phyloP scores from a whole-genome alignment of 2,888 invertebrate species.

The Callimorpha dominula region DNA sequence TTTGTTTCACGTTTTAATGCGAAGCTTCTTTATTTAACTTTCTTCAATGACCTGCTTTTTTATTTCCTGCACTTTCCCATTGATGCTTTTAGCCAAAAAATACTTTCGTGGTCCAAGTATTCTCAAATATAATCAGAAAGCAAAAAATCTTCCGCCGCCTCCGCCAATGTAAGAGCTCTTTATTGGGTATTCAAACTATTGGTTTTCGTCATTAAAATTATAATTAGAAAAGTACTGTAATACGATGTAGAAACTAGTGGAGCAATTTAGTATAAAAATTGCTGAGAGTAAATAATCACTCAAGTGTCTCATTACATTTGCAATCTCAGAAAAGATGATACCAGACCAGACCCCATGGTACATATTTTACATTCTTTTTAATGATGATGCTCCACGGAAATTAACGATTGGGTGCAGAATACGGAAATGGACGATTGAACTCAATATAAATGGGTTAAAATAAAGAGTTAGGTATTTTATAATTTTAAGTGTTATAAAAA shows the following conservation, averaged over 20 bases:
- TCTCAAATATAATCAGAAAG: constrained; percentile 5
- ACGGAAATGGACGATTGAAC: background rate
- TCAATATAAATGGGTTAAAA: background rate
- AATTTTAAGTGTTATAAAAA: too few species aligned
- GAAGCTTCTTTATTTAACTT: constrained; percentile 22
- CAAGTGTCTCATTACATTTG: background rate
- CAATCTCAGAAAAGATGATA: background rate
- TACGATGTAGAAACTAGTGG: background rate
- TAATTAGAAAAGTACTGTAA: constrained; percentile 12
- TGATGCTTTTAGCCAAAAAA: constrained; percentile 9
- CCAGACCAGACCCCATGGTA: background rate
- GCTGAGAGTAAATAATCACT: constrained; percentile 9
- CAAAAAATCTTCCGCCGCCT: background rate
- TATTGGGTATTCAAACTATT: background rate
- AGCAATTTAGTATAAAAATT: background rate
- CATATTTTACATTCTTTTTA: background rate
- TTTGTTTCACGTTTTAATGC: constrained; percentile 7
- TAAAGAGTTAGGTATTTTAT: background rate
- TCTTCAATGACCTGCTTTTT: constrained; percentile 22
- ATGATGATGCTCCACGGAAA: background rate
- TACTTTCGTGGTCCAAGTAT: constrained; percentile 2
- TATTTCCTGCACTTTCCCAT: constrained; percentile 19
- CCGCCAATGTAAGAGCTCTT: background rate
- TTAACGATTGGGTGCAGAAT: background rate
- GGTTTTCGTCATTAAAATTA: background rate